Base-by-base conservation (phyloP, 2,113 vertebrate genomes). In the Vulpes lagopus region DNA sequence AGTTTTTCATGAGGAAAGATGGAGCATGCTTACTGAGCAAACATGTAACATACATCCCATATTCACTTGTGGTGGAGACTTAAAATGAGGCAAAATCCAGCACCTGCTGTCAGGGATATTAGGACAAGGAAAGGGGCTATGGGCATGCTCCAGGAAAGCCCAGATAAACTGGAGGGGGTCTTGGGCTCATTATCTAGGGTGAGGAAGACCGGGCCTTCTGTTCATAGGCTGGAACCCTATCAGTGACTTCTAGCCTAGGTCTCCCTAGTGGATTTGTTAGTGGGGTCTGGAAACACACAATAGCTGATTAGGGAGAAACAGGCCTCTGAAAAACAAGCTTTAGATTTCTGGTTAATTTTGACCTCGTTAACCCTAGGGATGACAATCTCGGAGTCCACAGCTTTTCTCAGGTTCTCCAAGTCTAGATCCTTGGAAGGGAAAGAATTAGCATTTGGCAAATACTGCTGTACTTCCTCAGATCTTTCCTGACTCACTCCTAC, bases 401-500 rank as follows among this genome's bases (percentile, higher is more conserved):
- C 22, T 89, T 92, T 89, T 10, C 22, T 81, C 27, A 76, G n/a
- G 43, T 32, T 57, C 71, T 95, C 17, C 43, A 78, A 90, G 53
- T 96, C 76, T 19, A 83, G 55, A 94, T 78, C 62, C 8, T 89
- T 57, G 35, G 73, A 88, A 69, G 1, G 9, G 10, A 73, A 69
- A 69, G n/a, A 91, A 76, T 94, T 95, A 69, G 30, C 20, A 32
- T 71, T 95, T 80, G 73, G 49, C 43, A 78, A 84, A 84, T 78
- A 55, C 84, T 93, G 62, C 51, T 85, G 27, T 62, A 76, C n/a
- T 80, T 96, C 69, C 38, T 84, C 1, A 0, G 57, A n/a, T 51
- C 19, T 91, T 93, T 94, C 60, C 53, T 80, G 43, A 64, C 20
- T 80, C 19, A 62, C 11, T 43, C n/a, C 2, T 30, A 15, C 2